A percentile compares a stretch with the other conserved stretches of the same genome.
phyloP scores from a whole-genome alignment of 2,797 vertebrate species.

The Vireo griseus region DNA sequence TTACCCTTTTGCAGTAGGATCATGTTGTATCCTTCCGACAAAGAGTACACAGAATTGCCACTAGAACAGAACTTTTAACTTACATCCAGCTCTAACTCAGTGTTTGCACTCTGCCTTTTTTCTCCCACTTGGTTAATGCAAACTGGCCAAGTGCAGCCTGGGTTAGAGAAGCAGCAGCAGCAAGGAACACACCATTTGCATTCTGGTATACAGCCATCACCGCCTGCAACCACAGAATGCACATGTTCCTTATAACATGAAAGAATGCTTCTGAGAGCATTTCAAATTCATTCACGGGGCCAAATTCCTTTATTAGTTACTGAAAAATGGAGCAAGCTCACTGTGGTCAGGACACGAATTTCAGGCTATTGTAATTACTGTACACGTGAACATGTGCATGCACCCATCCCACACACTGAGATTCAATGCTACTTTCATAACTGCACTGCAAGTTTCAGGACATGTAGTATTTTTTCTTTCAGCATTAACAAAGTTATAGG shows the following conservation, averaged over 20 bases:
- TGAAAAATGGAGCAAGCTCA: background rate
- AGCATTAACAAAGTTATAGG: background rate
- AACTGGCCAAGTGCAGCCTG: background rate
- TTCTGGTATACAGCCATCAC: background rate
- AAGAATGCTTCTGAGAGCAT: background rate
- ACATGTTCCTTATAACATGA: slow-evolving; percentile 2
- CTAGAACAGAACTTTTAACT: background rate
- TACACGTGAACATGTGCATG: background rate
- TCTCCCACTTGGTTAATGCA: background rate
- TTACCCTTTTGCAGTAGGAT: background rate
- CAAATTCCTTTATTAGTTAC: slow-evolving; percentile 21
- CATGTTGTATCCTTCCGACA: background rate
- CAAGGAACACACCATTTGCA: background rate
- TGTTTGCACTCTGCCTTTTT: background rate
- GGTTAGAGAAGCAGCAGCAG: background rate
- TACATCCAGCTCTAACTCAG: background rate
- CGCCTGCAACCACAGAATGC: accelerated
- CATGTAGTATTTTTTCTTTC: background rate
- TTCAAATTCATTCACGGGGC: background rate
- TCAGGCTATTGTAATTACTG: background rate
- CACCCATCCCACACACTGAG: background rate
- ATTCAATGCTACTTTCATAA: background rate
- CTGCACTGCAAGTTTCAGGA: background rate
- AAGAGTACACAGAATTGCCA: background rate
- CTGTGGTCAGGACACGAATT: background rate